Evolutionary conservation across 2,113 vertebrate genomes (phyloP), one percentile per base, ranked within the genome.

Genomic region (Lynx canadensis): DNA sequence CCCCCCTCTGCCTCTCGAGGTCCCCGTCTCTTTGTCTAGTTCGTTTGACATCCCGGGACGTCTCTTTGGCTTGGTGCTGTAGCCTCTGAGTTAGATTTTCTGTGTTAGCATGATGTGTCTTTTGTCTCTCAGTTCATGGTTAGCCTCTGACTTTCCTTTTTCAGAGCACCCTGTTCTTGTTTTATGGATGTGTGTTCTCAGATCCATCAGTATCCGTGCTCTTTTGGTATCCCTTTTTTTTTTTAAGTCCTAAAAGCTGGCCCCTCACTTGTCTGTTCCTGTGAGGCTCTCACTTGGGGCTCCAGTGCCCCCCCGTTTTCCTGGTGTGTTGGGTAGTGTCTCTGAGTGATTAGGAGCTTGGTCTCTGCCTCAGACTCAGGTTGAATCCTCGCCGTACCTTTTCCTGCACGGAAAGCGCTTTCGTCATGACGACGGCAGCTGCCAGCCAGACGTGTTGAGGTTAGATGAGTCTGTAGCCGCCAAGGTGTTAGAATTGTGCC

Each of bases 1-100:
- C 3, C 4, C 10, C 41, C 60, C 31, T 21, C 50, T 4, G 6
- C 14, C 5, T 36, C 38, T 16, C 1, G 0, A 1, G 14, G 5
- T 13, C 36, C 6, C 16, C 7, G 0, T 31, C 38, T 48, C 50
- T 66, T 52, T 33, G n/a, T 55, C 73, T 57, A 4, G 21, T 60
- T 45, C 3, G 3, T 41, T 7, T 1, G 52, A 33, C 27, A 0
- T 41, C 27, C 78, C 38, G 41, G 74, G 74, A 45, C 23, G 36
- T 55, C 48, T 33, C 86, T 5, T 23, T 21, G 6, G 6, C 66
- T 16, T 18, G 5, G 3, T 52, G 48, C 23, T 50, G 41, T 5
- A 1, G 14, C 18, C 18, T 81, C 78, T 7, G 5, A 38, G 76
- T 33, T 27, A 13, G 29, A 0, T n/a, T n/a, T 63, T 63, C 27